Conservation (phyloP, 2,113 vertebrate genomes). For the Microcebus tavaratra region DNA sequence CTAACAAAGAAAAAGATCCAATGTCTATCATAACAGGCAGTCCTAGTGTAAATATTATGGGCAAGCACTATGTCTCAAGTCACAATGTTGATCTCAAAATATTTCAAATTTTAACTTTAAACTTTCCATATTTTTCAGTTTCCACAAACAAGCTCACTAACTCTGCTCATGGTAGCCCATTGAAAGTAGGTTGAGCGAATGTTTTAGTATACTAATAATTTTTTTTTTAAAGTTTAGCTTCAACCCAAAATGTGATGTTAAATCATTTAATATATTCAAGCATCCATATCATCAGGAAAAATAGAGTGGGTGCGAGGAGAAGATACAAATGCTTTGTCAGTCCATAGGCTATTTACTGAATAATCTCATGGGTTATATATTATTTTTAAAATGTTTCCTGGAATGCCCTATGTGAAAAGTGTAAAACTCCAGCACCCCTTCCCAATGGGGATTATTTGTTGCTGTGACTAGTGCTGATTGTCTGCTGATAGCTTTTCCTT, state of each 20-base stretch:
- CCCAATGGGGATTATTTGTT: neutral
- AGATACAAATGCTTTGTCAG: neutral
- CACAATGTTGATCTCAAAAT: neutral
- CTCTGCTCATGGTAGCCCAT: neutral
- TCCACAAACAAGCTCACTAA: neutral
- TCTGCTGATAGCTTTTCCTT: neutral
- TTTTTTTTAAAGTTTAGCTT: neutral
- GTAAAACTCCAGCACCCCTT: neutral
- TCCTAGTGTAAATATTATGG: neutral
- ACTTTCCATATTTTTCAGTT: slow-evolving; percentile 21
- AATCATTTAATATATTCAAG: neutral
- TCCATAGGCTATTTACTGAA: neutral
- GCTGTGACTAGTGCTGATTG: neutral
- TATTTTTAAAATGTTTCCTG: neutral
- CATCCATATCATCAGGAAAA: too few relatives aligned
- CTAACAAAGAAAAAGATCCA: neutral
- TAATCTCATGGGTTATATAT: neutral
- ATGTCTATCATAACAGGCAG: neutral
- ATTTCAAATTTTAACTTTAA: neutral
- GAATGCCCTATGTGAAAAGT: neutral
- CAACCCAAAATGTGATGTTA: neutral
- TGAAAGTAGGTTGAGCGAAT: neutral
- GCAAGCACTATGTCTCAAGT: neutral
- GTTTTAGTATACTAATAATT: slow-evolving; percentile 1
- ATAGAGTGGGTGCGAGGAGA: neutral